Conservation (phyloP, 2,888 invertebrate species). For the Pecten maximus region DNA sequence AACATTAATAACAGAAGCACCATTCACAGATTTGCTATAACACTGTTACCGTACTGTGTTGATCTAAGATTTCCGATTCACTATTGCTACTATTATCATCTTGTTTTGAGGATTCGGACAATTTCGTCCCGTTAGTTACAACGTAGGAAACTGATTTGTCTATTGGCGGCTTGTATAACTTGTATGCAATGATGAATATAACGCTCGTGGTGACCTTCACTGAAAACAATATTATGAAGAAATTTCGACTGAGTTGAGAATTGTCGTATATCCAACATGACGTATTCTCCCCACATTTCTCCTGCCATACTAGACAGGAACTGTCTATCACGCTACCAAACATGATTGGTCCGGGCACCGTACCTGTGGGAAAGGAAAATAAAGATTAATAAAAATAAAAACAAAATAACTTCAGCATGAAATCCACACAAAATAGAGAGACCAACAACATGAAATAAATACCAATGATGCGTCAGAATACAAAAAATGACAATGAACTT, state of each 20-base stretch:
- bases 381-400: no score
- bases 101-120: not conserved
- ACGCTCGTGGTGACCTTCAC: slow-evolving; percentile 58
- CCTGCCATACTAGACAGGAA: slow-evolving; percentile 65
- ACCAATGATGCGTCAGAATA: no score
- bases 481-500: no score
- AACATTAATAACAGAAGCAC: not conserved
- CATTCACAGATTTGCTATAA: not conserved
- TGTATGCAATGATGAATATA: slow-evolving; percentile 63
- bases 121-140: not conserved
- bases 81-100: not conserved
- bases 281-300: slow-evolving; percentile 62
- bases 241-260: slow-evolving; percentile 62
- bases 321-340: slow-evolving; percentile 68
- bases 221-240: slow-evolving; percentile 63
- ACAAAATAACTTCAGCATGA: no score
- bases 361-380: slow-evolving; percentile 53
- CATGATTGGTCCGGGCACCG: slow-evolving; percentile 67
- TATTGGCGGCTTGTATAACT: slow-evolving; percentile 62
- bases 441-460: no score
- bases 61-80: not conserved
- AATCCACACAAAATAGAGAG: no score
- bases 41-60: not conserved
- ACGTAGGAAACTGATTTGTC: not conserved
- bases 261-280: slow-evolving; percentile 70